Evolutionary conservation across 1,140 invertebrate genomes (phyloP), one percentile per base, ranked within the genome.

Genomic region (Drosophila biarmipes): DNA sequence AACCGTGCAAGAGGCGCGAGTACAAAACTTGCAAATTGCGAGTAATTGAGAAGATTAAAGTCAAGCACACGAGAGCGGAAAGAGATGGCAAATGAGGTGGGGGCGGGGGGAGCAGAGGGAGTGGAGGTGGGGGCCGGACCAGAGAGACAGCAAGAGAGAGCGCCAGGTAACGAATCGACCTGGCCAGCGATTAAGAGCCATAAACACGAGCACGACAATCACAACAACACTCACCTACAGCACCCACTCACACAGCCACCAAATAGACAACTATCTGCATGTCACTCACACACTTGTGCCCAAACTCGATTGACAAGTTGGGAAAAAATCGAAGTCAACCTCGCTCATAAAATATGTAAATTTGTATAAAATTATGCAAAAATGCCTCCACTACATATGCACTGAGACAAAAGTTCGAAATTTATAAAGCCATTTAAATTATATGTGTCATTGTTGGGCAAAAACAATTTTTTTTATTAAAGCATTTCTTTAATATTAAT

Each of bases 1-100:
- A 64, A 67, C 48, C 68, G 56, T 42, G 29, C 40, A 64, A 64
- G 67, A 67, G 53, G 35, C 73, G 49, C 66, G 62, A 55, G 64
- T 53, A 84, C 66, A 72, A 73, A 86, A 90, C 73, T 90, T 90
- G 81, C 86, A 90, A 90, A 90, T 90, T 90, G 78, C 81, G 79
- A 90, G 86, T 90, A 90, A 90, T 90, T 90, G 86, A 86, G 86
- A 78, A 90, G 86, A 90, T 90, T 90, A 90, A 90, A 86, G 81
- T 90, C 81, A 90, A 90, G 86, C 80, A 90, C 68, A 74, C 59
- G 69, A 67, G 61, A 68, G 63, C 61, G 59, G 48, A 38, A 52
- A 66, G 53, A 76, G 69, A 58, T 53, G 49, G 46, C 12, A 40
- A 6, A 7, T 21, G 15, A 34, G 29, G 45, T 53, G 35, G 53